phyloP scores from a whole-genome alignment of 2,797 vertebrate species.

The Mormyrops boulengeri region DNA sequence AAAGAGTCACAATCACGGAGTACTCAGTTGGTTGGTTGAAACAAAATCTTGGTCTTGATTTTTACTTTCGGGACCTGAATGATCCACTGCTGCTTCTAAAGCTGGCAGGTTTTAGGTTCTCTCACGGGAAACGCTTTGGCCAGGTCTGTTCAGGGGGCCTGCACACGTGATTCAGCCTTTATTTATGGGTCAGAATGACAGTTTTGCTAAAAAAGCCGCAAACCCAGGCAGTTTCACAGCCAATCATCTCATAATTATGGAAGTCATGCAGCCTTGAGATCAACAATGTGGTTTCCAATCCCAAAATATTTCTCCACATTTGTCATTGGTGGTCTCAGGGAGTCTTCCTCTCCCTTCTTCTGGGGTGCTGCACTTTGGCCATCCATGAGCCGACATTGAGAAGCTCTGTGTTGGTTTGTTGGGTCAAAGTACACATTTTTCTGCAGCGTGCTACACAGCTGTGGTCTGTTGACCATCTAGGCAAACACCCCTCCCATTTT shows the following conservation, averaged over 20 bases:
- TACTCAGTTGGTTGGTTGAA: neutral
- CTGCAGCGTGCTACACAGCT: neutral
- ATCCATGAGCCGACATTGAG: neutral
- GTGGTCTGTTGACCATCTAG: neutral
- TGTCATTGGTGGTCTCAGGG: neutral
- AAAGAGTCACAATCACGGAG: neutral
- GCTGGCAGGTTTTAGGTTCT: neutral
- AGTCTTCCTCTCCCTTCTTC: neutral
- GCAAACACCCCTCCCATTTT: neutral
- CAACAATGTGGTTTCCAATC: neutral
- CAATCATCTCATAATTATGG: neutral
- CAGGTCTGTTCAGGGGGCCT: neutral
- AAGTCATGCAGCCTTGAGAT: neutral
- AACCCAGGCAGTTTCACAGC: neutral
- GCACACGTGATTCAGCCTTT: neutral
- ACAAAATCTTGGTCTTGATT: neutral
- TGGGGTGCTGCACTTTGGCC: neutral
- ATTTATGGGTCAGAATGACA: neutral
- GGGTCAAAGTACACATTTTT: conserved; percentile 3
- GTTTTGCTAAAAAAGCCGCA: neutral
- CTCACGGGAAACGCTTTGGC: neutral
- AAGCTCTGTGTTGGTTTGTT: neutral
- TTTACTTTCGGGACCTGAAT: neutral
- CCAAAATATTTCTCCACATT: neutral
- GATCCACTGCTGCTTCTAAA: neutral